Evolutionary conservation across 2,113 vertebrate species (phyloP).

Genomic region (Sakesphorus luctuosus): DNA sequence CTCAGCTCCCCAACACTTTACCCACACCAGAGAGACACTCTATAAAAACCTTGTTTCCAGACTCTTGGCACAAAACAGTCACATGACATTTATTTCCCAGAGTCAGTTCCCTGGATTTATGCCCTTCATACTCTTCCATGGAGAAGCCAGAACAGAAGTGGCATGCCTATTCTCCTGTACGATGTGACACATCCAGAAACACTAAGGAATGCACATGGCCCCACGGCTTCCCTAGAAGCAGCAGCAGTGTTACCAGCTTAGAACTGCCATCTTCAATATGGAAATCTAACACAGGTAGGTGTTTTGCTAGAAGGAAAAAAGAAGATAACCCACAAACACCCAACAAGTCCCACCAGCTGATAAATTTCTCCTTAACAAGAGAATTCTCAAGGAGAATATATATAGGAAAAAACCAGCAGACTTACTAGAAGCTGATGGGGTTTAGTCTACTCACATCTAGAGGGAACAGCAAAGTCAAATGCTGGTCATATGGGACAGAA

Average conservation of each 20-base stretch:
- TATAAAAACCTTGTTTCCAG: background rate
- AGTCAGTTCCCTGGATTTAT: background rate
- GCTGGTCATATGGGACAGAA: background rate
- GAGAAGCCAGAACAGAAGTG: fast-evolving
- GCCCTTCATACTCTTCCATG: no score
- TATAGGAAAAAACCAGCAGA: background rate
- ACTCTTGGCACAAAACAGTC: background rate
- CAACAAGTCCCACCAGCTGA: background rate
- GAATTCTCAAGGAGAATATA: background rate
- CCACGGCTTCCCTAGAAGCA: background rate
- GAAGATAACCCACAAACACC: background rate
- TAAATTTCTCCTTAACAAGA: conserved; percentile 3
- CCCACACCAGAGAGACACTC: fast-evolving
- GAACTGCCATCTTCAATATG: background rate
- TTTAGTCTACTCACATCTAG: background rate
- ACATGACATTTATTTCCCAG: background rate
- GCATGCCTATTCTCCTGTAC: background rate
- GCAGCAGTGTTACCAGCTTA: background rate
- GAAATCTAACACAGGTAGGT: background rate
- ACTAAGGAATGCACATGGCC: background rate
- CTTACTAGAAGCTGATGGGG: background rate
- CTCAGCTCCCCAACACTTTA: background rate
- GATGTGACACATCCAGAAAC: background rate
- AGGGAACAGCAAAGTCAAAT: background rate
- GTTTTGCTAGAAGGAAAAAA: background rate